phyloP scores from a whole-genome alignment of 2,888 invertebrate species.

The Azorinus chamasolen region DNA sequence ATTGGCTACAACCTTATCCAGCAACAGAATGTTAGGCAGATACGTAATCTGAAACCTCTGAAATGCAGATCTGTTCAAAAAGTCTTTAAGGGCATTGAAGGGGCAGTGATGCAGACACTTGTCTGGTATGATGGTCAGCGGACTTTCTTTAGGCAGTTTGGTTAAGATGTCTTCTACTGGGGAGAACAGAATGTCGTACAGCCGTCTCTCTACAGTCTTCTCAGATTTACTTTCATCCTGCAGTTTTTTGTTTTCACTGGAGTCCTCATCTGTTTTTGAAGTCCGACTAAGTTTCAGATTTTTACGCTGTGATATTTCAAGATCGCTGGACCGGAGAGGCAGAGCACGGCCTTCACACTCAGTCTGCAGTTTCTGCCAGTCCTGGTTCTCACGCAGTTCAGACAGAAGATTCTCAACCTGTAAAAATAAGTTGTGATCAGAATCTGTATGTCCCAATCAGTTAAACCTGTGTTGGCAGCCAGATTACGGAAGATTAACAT shows the following conservation, averaged over 20 bases:
- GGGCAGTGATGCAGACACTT: slow-evolving; percentile 80
- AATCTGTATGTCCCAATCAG: no score
- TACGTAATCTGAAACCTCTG: slow-evolving; percentile 78
- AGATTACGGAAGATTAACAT: no score
- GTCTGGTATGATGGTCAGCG: slow-evolving; percentile 83
- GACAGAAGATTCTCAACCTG: slow-evolving; percentile 70
- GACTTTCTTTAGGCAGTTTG: slow-evolving; percentile 72
- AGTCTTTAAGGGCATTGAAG: slow-evolving; percentile 79
- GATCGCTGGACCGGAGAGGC: slow-evolving; percentile 68
- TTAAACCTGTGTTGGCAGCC: no score
- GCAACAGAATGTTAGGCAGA: slow-evolving; percentile 77
- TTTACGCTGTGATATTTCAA: slow-evolving; percentile 63
- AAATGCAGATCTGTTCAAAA: slow-evolving; percentile 67
- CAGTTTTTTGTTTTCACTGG: slow-evolving; percentile 24
- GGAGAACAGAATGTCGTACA: slow-evolving; percentile 81
- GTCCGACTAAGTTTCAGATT: slow-evolving; percentile 63
- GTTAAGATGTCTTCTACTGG: slow-evolving; percentile 81
- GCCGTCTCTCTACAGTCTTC: slow-evolving; percentile 70
- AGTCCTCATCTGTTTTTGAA: slow-evolving; percentile 12
- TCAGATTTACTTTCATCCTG: slow-evolving; percentile 47
- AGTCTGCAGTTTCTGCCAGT: slow-evolving; percentile 62
- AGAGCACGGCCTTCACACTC: slow-evolving; percentile 79
- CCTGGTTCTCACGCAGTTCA: slow-evolving; percentile 60
- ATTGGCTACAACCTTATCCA: slow-evolving; percentile 79
- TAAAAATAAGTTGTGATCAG: slow-evolving; percentile 9